Evolutionary conservation across 2,113 vertebrate genomes (phyloP).

Genomic region (Aplodontia rufa): DNA sequence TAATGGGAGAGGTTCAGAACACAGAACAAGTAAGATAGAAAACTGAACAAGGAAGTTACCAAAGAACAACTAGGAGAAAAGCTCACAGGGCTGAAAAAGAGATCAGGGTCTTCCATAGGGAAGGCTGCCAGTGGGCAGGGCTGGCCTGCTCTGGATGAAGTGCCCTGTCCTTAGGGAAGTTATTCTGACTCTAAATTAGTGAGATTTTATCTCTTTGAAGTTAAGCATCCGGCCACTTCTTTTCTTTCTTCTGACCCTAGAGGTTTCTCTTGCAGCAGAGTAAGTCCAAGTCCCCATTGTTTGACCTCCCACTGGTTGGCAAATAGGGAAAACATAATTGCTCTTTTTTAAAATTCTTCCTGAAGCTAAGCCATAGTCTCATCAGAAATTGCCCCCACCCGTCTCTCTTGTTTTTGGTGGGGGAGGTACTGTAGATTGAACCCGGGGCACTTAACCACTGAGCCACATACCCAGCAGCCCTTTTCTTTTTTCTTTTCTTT

Average conservation of each 20-base stretch:
- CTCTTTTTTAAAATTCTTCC: neutral
- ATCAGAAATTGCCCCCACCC: too few species aligned
- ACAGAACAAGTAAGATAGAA: neutral
- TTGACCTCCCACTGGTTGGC: neutral
- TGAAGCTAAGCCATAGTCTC: neutral
- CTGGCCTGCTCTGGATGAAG: neutral
- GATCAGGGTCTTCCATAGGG: fast-evolving
- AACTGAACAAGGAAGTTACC: neutral
- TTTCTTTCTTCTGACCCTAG: neutral
- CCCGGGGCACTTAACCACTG: too few species aligned
- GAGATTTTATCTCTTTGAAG: neutral
- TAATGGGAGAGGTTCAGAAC: neutral
- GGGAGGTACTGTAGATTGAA: too few species aligned
- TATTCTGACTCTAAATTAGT: neutral
- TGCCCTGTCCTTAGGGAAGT: fast-evolving
- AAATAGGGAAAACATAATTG: neutral
- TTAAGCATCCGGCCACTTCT: neutral
- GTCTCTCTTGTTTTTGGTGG: too few species aligned
- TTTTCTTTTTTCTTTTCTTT: too few species aligned
- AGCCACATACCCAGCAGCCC: too few species aligned
- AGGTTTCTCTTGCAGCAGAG: neutral
- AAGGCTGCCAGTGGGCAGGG: fast-evolving
- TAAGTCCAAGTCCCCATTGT: neutral
- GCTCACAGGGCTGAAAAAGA: fast-evolving
- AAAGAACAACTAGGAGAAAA: neutral